These are phyloP conservation scores for Sebastes iracundus DNA, from an alignment of 2,797 vertebrate genomes.

Conservation along the genomic window DNA sequence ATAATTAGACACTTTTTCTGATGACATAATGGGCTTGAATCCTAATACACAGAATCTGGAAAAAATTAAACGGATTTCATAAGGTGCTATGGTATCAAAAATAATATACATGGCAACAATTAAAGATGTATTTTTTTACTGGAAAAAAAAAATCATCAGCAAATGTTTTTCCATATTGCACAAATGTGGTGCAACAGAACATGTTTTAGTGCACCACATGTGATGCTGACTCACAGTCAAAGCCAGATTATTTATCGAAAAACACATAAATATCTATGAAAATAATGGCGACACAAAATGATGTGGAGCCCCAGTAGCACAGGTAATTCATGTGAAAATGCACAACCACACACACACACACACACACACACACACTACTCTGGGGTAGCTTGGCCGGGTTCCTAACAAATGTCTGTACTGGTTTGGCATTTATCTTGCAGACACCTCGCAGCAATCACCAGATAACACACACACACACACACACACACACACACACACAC, in stretches of 20 bases:
- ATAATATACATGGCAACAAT: not conserved
- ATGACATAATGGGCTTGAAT: too few relatives aligned
- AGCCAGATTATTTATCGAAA: not conserved
- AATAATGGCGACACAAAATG: conserved; percentile 10
- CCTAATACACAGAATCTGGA: too few relatives aligned
- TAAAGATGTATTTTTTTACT: not conserved
- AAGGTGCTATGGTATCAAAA: too few relatives aligned
- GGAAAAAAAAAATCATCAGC: not conserved
- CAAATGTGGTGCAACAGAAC: not conserved
- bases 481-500: not conserved
- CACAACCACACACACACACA: not conserved
- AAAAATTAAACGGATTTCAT: too few relatives aligned
- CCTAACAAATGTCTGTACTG: conserved; percentile 50
- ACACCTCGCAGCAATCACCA: conserved; percentile 53
- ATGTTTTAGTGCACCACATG: not conserved
- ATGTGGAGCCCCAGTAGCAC: not conserved
- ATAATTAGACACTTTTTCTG: too few relatives aligned
- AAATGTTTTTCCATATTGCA: not conserved
- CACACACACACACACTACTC: conserved; percentile 3
- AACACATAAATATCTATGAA: conserved; percentile 4
- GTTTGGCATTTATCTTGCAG: conserved; percentile 61
- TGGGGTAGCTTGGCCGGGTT: conserved; percentile 30
- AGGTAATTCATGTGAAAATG: not conserved
- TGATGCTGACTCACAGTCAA: not conserved
- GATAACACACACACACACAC: not conserved